phyloP scores from a whole-genome alignment of 1,140 invertebrate genomes.

The Drosophila burlai region DNA sequence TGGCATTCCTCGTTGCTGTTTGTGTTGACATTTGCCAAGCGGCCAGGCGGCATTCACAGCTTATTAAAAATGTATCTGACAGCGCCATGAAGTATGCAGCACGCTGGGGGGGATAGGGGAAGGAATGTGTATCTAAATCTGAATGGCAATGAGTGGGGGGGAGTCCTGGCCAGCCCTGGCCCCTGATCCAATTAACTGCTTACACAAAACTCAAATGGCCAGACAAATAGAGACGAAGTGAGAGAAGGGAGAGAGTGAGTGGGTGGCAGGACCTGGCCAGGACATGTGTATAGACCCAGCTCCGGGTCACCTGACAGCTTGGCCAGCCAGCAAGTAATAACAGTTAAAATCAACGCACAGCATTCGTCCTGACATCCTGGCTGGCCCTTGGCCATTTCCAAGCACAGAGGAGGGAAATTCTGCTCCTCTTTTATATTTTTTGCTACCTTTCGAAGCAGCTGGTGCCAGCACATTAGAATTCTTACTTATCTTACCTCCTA shows the following conservation, averaged over 20 bases:
- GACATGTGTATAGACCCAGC: slow-evolving; percentile 48
- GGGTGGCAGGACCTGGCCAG: slow-evolving; percentile 28
- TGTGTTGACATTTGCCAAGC: slow-evolving; percentile 62
- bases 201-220: slow-evolving; percentile 82
- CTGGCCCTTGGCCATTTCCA: slow-evolving; percentile 70
- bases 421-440: slow-evolving; percentile 4
- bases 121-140: slow-evolving; percentile 3
- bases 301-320: slow-evolving; percentile 9
- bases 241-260: background rate
- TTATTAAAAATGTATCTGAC: slow-evolving; percentile 75
- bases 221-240: slow-evolving; percentile 55
- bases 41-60: slow-evolving; percentile 51
- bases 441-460: slow-evolving; percentile 11
- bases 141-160: background rate
- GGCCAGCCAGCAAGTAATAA: slow-evolving; percentile 59
- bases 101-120: slow-evolving; percentile 26
- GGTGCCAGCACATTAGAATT: background rate
- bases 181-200: slow-evolving; percentile 84
- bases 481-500: background rate
- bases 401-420: slow-evolving; percentile 37
- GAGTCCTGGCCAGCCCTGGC: slow-evolving; percentile 17
- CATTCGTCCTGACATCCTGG: slow-evolving; percentile 58
- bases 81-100: slow-evolving; percentile 76
- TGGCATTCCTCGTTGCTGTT: slow-evolving; percentile 22
- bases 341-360: slow-evolving; percentile 77